Conservation (phyloP, 2,113 vertebrate species). For the Choloepus hoffmanni region DNA sequence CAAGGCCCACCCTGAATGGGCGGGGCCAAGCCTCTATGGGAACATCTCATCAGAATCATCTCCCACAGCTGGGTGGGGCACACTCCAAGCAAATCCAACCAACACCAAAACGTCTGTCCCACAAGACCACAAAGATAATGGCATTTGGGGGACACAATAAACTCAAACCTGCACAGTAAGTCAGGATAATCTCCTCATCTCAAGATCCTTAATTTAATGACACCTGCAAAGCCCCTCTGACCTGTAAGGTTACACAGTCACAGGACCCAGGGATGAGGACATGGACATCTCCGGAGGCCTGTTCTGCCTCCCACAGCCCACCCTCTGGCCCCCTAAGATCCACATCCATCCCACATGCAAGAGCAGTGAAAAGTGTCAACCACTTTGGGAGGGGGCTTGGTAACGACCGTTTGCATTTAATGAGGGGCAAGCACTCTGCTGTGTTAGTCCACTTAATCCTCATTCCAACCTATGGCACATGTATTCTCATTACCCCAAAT, state of each 20-base stretch:
- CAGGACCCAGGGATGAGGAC: neutral
- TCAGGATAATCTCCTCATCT: neutral
- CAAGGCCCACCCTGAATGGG: too few species aligned
- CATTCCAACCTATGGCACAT: neutral
- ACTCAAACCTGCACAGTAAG: neutral
- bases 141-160: too few species aligned
- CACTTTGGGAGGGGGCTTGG: neutral
- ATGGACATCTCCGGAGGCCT: neutral
- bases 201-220: neutral
- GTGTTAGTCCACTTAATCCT: neutral
- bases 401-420: neutral
- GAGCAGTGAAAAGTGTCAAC: neutral
- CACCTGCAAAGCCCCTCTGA: neutral
- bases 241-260: neutral
- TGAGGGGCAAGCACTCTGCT: neutral
- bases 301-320: neutral
- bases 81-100: too few species aligned
- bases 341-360: neutral
- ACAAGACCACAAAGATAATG: too few species aligned
- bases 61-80: too few species aligned
- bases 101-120: too few species aligned
- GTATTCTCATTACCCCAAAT: neutral
- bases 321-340: neutral
- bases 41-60: too few species aligned
- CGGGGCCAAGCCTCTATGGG: too few species aligned